These are phyloP conservation scores for Tipula unca DNA, from an alignment of 2,888 invertebrate species.

Conservation along the genomic window DNA sequence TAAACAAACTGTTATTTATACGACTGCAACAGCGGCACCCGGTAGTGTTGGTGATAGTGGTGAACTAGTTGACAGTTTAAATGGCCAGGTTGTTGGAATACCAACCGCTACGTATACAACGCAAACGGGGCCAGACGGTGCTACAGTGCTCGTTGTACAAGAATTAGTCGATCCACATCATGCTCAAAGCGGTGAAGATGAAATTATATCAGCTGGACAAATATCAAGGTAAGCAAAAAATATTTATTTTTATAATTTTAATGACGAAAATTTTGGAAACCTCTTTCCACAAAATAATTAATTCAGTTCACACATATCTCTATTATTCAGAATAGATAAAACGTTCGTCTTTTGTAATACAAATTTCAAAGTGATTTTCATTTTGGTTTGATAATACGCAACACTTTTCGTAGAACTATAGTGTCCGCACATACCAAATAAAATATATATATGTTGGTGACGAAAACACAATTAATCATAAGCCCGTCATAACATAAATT, in stretches of 20 bases:
- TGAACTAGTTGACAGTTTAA: slow-evolving; percentile 33
- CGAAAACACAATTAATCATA: not conserved
- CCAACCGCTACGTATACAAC: slow-evolving; percentile 41
- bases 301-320: not conserved
- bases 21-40: slow-evolving; percentile 47
- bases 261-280: not conserved
- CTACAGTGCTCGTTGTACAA: slow-evolving; percentile 38
- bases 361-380: not conserved
- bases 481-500: not conserved
- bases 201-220: slow-evolving; percentile 30
- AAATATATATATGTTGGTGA: not conserved
- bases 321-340: not conserved
- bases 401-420: not conserved
- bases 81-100: slow-evolving; percentile 36
- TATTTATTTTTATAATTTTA: not conserved
- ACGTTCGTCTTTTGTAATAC: not conserved
- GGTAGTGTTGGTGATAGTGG: slow-evolving; percentile 30
- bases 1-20: slow-evolving; percentile 76
- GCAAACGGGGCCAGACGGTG: slow-evolving; percentile 33
- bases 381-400: not conserved
- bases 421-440: not conserved
- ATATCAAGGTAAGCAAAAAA: slow-evolving; percentile 37
- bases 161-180: slow-evolving; percentile 22
- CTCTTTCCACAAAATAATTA: not conserved
- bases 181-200: not conserved